phyloP scores from a whole-genome alignment of 92 coral and sea anemone species.

The Plumapathes pennacea region DNA sequence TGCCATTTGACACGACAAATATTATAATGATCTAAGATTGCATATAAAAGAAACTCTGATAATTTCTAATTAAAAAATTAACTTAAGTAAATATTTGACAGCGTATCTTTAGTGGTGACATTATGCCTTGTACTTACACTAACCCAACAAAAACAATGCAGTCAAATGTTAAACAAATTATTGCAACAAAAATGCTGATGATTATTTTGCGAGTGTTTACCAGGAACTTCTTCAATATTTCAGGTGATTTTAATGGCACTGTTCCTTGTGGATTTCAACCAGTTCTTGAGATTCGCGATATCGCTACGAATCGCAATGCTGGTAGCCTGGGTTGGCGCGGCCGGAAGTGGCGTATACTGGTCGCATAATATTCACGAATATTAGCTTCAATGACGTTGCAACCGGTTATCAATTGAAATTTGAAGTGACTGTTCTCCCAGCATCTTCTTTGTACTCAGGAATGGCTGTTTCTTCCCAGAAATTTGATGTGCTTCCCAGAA shows the following conservation, averaged over 20 bases:
- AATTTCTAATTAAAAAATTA: too few species aligned
- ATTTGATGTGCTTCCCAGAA: slow-evolving; percentile 64
- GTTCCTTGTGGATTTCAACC: slow-evolving; percentile 74
- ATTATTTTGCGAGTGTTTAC: too few species aligned
- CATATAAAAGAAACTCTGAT: too few species aligned
- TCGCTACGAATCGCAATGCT: slow-evolving; percentile 45
- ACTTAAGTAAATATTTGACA: too few species aligned
- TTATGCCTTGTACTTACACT: too few species aligned
- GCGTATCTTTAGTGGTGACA: too few species aligned
- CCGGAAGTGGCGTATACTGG: slow-evolving; percentile 65
- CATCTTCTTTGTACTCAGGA: slow-evolving; percentile 49
- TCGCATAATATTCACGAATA: slow-evolving; percentile 47
- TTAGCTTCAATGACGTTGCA: slow-evolving; percentile 62
- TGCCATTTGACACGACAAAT: too few species aligned
- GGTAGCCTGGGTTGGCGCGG: slow-evolving; percentile 79
- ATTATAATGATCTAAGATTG: too few species aligned
- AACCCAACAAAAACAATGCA: too few species aligned
- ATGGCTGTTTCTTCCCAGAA: slow-evolving; percentile 48
- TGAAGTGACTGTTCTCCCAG: slow-evolving; percentile 52
- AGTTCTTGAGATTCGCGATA: slow-evolving; percentile 65
- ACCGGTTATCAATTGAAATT: slow-evolving; percentile 52
- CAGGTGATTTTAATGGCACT: slow-evolving; percentile 76
- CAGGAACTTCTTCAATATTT: too few species aligned
- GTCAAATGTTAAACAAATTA: too few species aligned
- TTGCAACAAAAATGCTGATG: too few species aligned